phyloP scores from a whole-genome alignment of 2,888 invertebrate species.

The Pandemis heparana region DNA sequence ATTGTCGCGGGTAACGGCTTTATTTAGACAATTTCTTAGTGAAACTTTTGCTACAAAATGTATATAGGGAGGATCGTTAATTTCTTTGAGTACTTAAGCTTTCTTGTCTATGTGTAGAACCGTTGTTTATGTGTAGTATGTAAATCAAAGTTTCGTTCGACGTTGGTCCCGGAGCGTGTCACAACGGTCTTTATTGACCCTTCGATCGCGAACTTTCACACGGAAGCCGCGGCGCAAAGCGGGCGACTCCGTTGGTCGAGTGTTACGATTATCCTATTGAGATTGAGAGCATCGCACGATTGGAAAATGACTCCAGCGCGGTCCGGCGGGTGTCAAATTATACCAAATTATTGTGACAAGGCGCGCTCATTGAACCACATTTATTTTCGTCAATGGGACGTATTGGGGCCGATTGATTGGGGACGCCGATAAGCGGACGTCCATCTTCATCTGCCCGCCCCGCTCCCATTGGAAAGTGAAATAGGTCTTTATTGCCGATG shows the following conservation, averaged over 20 bases:
- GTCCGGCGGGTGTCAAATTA: slow-evolving; percentile 46
- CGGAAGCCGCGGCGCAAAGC: slow-evolving; percentile 53
- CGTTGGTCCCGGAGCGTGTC: background rate
- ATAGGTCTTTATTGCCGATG: slow-evolving; percentile 30
- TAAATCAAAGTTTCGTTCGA: background rate
- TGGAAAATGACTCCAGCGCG: slow-evolving; percentile 53
- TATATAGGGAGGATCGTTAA: background rate
- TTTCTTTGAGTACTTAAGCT: background rate
- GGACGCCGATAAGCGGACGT: slow-evolving; percentile 39
- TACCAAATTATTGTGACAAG: slow-evolving; percentile 41
- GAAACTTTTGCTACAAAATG: background rate
- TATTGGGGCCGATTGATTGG: slow-evolving; percentile 42
- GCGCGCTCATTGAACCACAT: slow-evolving; percentile 41
- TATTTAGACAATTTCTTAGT: background rate
- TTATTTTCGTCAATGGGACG: slow-evolving; percentile 50
- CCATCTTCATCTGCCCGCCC: slow-evolving; percentile 28
- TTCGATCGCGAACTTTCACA: slow-evolving; percentile 60
- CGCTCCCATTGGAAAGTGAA: slow-evolving; percentile 30
- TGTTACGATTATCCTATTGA: slow-evolving; percentile 57
- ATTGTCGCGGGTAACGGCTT: background rate
- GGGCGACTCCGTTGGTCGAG: slow-evolving; percentile 45
- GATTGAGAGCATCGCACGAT: slow-evolving; percentile 55
- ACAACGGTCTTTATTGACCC: slow-evolving; percentile 18
- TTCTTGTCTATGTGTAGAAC: too few relatives aligned
- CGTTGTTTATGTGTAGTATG: background rate